Evolutionary conservation across 2,888 invertebrate species (phyloP), one percentile per base, ranked within the genome.

Genomic region (Philopedon plagiatum): DNA sequence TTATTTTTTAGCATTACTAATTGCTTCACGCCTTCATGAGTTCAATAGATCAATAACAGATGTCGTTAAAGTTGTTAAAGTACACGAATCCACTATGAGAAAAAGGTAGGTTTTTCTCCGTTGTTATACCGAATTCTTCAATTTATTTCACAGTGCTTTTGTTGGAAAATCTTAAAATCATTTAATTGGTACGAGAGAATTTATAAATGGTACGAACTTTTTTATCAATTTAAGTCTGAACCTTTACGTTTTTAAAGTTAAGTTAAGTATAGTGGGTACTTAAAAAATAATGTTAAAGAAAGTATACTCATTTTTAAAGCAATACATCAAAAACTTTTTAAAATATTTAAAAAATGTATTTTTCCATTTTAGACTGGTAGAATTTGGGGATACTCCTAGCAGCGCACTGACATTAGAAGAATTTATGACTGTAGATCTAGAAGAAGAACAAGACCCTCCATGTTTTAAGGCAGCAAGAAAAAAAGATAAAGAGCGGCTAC

Each of bases 381-480:
- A 99, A 87, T 99, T 99, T 85, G 96, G 97, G 0, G 96, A 97
- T 79, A 99, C 99, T 0, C 97, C 99, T 0, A 97, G 98, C 9
- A 96, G 98, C 81, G 92, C 94, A 7, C 87, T 99, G 62, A 98
- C 99, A 0, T 87, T 98, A 23, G 98, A 99, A 78, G 98, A 99
- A 87, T 99, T 99, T 83, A 94, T 97, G 92, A 94, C 93, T 0
- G 95, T 99, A 0, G 98, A 99, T 83, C 87, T 99, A 77, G 98
- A 98, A 83, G 96, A 97, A 78, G 97, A 97, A 81, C 96, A 96
- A 84, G 98, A 98, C 86, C 97, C 98, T 7, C 98, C 98, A 0
- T 94, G 96, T 1, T 99, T 97, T 83, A 96, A 95, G 84, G 94
- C 93, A 0, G 96, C 97, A 0, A 90, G 97, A 64, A 93, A 93